Evolutionary conservation across 2,888 invertebrate genomes (phyloP).

Genomic region (Osedax fenrisi): DNA sequence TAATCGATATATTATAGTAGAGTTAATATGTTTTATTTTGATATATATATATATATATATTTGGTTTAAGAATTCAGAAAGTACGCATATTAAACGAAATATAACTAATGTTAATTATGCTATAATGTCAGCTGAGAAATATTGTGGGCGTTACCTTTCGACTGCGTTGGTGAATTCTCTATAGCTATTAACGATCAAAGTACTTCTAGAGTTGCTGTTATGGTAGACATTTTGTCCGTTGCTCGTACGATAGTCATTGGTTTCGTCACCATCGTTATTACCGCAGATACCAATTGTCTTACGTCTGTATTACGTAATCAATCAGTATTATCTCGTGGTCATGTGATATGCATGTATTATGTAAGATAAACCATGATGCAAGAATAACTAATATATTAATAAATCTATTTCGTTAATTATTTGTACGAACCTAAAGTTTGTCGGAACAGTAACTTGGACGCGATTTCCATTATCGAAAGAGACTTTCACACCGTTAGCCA

Average conservation of each 20-base stretch:
- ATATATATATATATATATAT: no score
- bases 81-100: no score
- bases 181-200: background rate
- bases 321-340: no score
- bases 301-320: background rate
- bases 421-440: background rate
- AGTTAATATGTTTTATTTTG: no score
- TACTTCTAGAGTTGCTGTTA: background rate
- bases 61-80: no score
- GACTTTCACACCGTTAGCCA: background rate
- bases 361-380: no score
- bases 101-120: no score
- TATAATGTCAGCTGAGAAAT: no score
- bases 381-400: no score
- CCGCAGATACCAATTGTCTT: constrained; percentile 9
- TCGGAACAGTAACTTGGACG: background rate
- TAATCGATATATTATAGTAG: no score
- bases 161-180: background rate
- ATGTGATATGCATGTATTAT: no score
- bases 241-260: background rate
- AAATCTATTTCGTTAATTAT: no score
- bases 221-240: background rate
- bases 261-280: background rate
- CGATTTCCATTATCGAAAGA: background rate
- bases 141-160: background rate